phyloP scores from a whole-genome alignment of 2,113 vertebrate genomes.

The Megaceryle torquata region DNA sequence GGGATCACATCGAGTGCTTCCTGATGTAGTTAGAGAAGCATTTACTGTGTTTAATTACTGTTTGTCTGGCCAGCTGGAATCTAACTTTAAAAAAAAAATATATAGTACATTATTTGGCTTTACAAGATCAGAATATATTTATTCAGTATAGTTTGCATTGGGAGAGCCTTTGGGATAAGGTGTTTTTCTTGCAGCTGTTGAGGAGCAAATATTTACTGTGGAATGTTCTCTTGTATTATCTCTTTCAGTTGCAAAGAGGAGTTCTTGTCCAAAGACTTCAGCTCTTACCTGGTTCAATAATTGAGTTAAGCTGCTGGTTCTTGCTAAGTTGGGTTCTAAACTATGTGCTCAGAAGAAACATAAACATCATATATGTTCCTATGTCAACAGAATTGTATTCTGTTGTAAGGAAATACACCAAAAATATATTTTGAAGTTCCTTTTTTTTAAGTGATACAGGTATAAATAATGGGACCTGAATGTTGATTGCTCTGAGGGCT shows the following conservation, averaged over 20 bases:
- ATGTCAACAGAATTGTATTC: not conserved
- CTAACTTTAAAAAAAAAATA: not conserved
- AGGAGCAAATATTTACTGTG: not conserved
- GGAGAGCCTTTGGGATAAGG: not conserved
- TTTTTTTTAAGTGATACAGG: not conserved
- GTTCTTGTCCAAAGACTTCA: not conserved
- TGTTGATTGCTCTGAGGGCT: not conserved
- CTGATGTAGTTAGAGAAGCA: not conserved
- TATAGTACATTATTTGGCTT: not conserved
- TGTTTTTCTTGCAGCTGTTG: not conserved
- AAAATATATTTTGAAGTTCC: not conserved
- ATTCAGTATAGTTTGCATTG: accelerated
- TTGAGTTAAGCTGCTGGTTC: not conserved
- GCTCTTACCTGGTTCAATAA: not conserved
- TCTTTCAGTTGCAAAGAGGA: not conserved
- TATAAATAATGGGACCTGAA: not conserved
- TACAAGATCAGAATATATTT: not conserved
- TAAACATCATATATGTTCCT: accelerated
- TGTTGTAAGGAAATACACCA: not conserved
- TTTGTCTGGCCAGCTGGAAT: not conserved
- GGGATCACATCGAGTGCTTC: not conserved
- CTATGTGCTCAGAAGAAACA: not conserved
- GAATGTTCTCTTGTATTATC: not conserved
- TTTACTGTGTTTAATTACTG: not conserved
- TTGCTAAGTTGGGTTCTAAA: not conserved